Conservation (phyloP, 2,113 vertebrate species). For the Heloderma charlesbogerti region DNA sequence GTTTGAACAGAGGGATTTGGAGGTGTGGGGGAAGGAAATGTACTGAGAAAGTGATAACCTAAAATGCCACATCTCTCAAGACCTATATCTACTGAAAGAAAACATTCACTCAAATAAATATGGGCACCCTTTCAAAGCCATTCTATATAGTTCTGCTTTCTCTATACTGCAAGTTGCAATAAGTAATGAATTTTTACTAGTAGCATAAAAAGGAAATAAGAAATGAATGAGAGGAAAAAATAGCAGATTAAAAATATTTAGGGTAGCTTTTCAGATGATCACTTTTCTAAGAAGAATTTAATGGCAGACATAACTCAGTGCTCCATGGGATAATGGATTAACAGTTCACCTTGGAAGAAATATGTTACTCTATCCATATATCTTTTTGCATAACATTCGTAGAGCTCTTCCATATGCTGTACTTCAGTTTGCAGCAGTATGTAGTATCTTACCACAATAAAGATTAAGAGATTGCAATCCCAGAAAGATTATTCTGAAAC, state of each 20-base stretch:
- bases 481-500: no score
- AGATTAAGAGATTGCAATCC: no score
- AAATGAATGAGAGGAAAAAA: neutral
- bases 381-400: neutral
- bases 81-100: constrained; percentile 20
- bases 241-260: neutral
- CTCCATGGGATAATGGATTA: neutral
- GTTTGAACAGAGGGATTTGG: neutral
- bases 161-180: neutral
- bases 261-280: neutral
- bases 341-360: neutral
- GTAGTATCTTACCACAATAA: neutral
- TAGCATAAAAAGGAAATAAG: neutral
- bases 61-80: neutral
- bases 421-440: neutral
- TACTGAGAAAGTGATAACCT: neutral
- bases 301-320: neutral
- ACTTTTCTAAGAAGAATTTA: neutral
- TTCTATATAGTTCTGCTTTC: neutral
- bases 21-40: neutral
- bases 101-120: neutral
- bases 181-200: neutral
- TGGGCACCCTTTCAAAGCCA: neutral
- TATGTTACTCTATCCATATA: neutral
- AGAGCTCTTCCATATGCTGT: neutral